Evolutionary conservation across 23 tunicate species (phyloP), one percentile per base, ranked within the genome.

Genomic region (Trididemnum miniatum): DNA sequence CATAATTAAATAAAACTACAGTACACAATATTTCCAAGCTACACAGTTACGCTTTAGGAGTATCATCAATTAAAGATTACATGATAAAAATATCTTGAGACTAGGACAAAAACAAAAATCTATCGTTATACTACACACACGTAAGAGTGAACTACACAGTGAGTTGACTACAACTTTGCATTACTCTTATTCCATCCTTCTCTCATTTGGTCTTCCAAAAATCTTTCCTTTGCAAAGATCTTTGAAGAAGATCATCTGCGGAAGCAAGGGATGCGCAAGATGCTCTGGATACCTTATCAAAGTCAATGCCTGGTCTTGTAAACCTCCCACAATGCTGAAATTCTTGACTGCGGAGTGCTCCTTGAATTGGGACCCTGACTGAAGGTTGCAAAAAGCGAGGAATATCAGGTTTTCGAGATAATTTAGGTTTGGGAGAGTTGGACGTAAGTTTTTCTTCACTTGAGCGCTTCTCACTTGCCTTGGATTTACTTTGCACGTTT

Each of bases 291-390:
- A 93, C 35, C 35, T 37, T 51, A 76, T 93, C 98, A 30, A 88
- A 59, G 31, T 59, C 79, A 65, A 20, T 65, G 27, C 66, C 20
- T 3, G 90, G 90, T 7, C 93, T 39, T 0, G 79, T 60, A 72
- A 84, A 60, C 36, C 34, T 79, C 3, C 92, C 89, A 81, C 86
- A 93, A 76, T 84, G 93, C 82, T 93, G 98, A 49, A 93, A 93
- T 76, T 93, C 98, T 40, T 83, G 83, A 57, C 51, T 76, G 33
- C 89, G 83, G 4, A 93, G 57, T 51, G 93, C 59, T 4, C 98
- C 98, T 57, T 72, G 76, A 3, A 93, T 93, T 63, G 98, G 98
- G 24, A 91, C 93, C 32, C 89, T 49, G 27, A 67, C 54, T 27
- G 65, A n/a, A 15, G 31, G 59, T 23, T 76, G 79, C 72, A 88